Conservation (phyloP, 2,797 vertebrate genomes). For the Danio tinwini region DNA sequence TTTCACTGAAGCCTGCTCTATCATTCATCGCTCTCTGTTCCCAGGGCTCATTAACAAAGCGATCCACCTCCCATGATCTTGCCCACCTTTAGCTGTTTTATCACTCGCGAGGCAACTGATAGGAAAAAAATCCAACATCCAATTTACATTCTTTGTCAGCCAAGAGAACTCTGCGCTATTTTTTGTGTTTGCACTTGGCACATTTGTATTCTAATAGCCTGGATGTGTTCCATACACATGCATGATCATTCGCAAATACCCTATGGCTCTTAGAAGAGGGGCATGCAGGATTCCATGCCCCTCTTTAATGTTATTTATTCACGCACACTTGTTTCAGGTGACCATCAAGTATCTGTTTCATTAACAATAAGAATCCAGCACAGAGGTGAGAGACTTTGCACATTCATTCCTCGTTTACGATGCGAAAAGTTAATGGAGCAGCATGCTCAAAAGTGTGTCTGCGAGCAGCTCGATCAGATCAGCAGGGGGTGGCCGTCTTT, state of each 20-base stretch:
- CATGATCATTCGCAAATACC: neutral
- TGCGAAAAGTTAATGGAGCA: constrained; percentile 14
- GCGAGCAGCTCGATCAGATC: constrained; percentile 29
- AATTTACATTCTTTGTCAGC: constrained; percentile 30
- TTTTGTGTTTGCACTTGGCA: constrained; percentile 28
- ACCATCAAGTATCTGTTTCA: constrained; percentile 23
- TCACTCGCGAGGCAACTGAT: constrained; percentile 22
- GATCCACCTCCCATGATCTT: constrained; percentile 36
- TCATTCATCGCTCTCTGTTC: constrained; percentile 13
- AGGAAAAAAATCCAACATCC: constrained; percentile 11
- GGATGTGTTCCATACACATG: constrained; percentile 35
- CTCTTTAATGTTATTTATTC: neutral
- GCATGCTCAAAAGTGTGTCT: constrained; percentile 27
- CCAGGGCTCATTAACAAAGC: constrained; percentile 41
- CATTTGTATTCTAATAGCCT: constrained; percentile 39
- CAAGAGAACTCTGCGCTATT: neutral
- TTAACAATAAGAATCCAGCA: constrained; percentile 1
- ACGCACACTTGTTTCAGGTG: constrained; percentile 19
- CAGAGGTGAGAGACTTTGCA: constrained; percentile 9
- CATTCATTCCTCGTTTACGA: constrained; percentile 1
- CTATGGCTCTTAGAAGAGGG: neutral
- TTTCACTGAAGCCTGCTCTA: constrained; percentile 29
- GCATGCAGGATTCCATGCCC: neutral
- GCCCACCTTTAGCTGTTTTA: constrained; percentile 38
- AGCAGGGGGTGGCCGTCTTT: constrained; percentile 43